Conservation (phyloP, 2,888 invertebrate genomes). For the Clanis bilineata region DNA sequence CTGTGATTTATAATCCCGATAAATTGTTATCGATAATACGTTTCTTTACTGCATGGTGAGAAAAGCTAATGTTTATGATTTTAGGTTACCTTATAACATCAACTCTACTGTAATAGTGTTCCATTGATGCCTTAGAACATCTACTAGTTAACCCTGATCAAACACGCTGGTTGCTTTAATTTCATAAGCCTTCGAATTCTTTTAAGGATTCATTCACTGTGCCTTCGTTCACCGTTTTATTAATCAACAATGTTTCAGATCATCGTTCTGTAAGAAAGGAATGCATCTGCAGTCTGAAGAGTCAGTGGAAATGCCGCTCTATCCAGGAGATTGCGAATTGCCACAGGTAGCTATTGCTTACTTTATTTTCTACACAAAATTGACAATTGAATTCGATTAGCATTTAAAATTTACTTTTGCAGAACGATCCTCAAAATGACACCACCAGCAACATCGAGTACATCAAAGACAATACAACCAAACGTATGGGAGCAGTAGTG, state of each 20-base stretch:
- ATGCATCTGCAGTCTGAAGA: constrained; percentile 88
- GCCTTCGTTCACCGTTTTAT: neutral
- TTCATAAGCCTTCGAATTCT: too few species aligned
- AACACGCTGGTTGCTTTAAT: too few species aligned
- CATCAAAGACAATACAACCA: constrained; percentile 51
- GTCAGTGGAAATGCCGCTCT: constrained; percentile 87
- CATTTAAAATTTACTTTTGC: constrained; percentile 22
- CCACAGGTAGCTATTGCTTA: constrained; percentile 71
- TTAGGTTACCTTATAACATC: too few species aligned
- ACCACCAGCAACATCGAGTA: constrained; percentile 45
- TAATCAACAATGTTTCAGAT: constrained; percentile 66
- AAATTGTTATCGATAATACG: too few species aligned
- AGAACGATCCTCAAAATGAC: constrained; percentile 49
- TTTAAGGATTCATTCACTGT: too few species aligned
- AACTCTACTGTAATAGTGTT: too few species aligned
- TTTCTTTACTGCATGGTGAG: too few species aligned
- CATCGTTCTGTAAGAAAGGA: constrained; percentile 90
- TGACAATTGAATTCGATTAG: constrained; percentile 5
- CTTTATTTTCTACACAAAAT: neutral
- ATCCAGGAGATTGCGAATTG: constrained; percentile 89
- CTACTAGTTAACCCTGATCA: too few species aligned
- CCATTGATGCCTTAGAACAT: too few species aligned
- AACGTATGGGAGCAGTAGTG: constrained; percentile 39
- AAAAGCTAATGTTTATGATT: too few species aligned
- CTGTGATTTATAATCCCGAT: too few species aligned